Base-by-base conservation (phyloP, 2,888 invertebrate genomes). In the Pomacea canaliculata region DNA sequence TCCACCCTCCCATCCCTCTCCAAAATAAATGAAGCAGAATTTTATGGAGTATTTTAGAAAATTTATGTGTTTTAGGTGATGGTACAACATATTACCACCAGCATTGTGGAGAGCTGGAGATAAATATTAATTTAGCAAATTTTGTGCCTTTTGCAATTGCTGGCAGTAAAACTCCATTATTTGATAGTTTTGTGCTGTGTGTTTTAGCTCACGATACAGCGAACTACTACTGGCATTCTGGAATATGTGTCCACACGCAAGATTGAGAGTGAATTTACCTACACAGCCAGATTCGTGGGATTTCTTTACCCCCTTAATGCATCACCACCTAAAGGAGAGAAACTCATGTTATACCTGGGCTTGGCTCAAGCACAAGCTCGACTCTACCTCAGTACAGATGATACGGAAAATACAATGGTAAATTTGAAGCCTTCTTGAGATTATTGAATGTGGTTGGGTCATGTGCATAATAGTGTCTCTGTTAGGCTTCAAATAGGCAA, bases 201-300 rank as follows among this genome's bases (percentile, higher is more conserved):
- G 37, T 56, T 83, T 16, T 83, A 92, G 92, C 91, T 96, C 23
- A 93, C 94, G 0, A 95, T 97, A 66, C 94, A 97, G 9, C 96
- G 96, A 87, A 95, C 96, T 7, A 96, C 96, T 0, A 94, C 95
- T 68, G 95, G 92, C 51, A 95, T 95, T 84, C 95, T 96, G 91
- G 94, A 94, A 0, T 94, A 95, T 0, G 94, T 91, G 68, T 83
- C 87, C 76, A 94, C 81, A 78, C 86, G 78, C 70, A 85, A 80
- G 81, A 86, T 78, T 12, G 82, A 78, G 70, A 68, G 79, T 7
- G 75, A 70, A 19, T 80, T 79, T 62, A 76, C 76, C 37, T 80
- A 81, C 74, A 76, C 80, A 10, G 78, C 84, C 37, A 76, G 81
- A 70, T 78, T 88, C 94, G 91, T 94, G 23, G 97, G 97, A 0